Conservation (phyloP, 2,888 invertebrate species). For the Pandemis corylana region DNA sequence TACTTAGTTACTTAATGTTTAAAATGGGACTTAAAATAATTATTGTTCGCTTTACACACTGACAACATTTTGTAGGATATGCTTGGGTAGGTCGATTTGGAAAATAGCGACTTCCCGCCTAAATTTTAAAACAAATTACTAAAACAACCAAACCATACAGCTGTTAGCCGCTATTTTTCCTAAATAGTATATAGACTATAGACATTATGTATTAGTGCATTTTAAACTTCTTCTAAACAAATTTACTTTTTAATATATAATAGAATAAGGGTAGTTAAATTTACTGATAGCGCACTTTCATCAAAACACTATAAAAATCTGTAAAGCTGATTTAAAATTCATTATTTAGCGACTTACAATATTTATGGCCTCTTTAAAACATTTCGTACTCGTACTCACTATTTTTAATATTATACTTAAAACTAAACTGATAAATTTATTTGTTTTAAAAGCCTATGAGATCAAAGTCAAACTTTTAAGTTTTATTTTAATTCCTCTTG, state of each 20-base stretch:
- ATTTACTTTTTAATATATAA: slow-evolving; percentile 4
- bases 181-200: not conserved
- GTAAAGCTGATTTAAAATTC: slow-evolving; percentile 41
- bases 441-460: slow-evolving; percentile 21
- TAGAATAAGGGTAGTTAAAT: not conserved
- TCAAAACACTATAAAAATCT: slow-evolving; percentile 37
- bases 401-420: slow-evolving; percentile 15
- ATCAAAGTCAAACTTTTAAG: slow-evolving; percentile 9
- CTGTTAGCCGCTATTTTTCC: slow-evolving; percentile 20
- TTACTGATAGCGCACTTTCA: slow-evolving; percentile 21
- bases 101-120: slow-evolving; percentile 22
- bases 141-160: too few species aligned
- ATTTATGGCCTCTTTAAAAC: slow-evolving; percentile 36
- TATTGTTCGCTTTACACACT: slow-evolving; percentile 32
- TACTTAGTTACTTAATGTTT: slow-evolving; percentile 11
- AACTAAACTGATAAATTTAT: slow-evolving; percentile 10
- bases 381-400: slow-evolving; percentile 14
- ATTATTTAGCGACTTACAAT: slow-evolving; percentile 17
- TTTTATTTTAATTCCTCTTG: slow-evolving; percentile 12
- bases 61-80: slow-evolving; percentile 29
- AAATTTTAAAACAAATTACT: too few species aligned
- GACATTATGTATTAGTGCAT: not conserved
- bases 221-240: slow-evolving; percentile 21
- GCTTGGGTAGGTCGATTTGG: slow-evolving; percentile 18
- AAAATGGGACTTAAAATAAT: slow-evolving; percentile 26